Evolutionary conservation across 1,140 invertebrate species (phyloP), one percentile per base, ranked within the genome.

Genomic region (Drosophila busckii): DNA sequence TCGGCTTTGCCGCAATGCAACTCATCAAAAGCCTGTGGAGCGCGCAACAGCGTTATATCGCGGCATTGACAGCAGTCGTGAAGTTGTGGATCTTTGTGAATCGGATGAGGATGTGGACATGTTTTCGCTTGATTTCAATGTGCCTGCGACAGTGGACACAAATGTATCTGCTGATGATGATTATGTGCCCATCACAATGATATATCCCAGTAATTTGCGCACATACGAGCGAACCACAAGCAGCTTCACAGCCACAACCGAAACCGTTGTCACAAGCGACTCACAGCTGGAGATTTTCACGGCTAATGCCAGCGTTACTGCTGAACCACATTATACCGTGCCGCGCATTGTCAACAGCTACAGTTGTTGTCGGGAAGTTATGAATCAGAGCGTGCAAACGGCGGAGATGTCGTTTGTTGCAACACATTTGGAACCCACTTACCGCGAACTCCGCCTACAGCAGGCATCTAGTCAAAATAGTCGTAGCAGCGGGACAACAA

Each of bases 331-430:
- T 6, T 78, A 78, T 25, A 78, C 68, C 16, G 38, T 78, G 32
- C 71, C 71, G 4, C 68, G 71, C 13, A 78, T 78, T 31, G 71
- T 78, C 1, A 78, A 80, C 23, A 78, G 75, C 40, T 78, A 80
- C 22, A 80, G 73, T 13, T 78, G 58, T 15, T 58, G 73, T 4
- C 29, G 58, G 6, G 73, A 78, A 23, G 49, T 73, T 2, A 53
- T 78, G 2, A 75, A 78, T 38, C 71, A 78, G 42, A 40, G 62
- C 10, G 73, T 78, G 1, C 71, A 78, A 29, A 78, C 68, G 3
- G 38, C 60, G 2, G 53, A 44, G 1, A 46, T 10, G 10, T 23
- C 9, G 28, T 26, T 10, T 28, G 16, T 2, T 41, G 28, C 12
- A 10, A 31, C 3, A 32, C 25, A 19, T 9, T 13, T 13, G 32